phyloP scores from a whole-genome alignment of 2,797 vertebrate species.

The Zenarchopterus dispar region DNA sequence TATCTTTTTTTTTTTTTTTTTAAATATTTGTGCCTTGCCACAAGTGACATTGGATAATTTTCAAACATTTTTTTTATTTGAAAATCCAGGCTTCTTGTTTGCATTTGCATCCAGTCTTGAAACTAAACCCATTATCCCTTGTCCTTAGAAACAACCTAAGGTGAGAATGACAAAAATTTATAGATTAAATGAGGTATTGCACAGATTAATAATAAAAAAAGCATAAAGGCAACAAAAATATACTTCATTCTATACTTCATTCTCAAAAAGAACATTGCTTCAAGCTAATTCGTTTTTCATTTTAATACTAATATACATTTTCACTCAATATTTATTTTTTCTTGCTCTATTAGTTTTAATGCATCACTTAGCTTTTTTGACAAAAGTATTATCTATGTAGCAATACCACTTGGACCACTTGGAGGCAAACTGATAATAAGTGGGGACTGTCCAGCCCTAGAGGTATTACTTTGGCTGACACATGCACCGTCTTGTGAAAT shows the following conservation, averaged over 20 bases:
- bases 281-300: not conserved
- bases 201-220: conserved; percentile 89
- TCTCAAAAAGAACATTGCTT: not conserved
- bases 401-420: no score
- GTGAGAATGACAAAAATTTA: conserved; percentile 87
- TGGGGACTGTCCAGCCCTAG: no score
- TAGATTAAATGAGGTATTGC: conserved; percentile 99
- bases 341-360: not conserved
- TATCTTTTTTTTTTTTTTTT: no score
- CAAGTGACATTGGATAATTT: no score
- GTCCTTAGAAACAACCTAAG: conserved; percentile 46
- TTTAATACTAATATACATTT: no score
- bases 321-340: not conserved
- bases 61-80: not conserved
- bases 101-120: not conserved
- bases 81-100: not conserved
- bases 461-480: no score
- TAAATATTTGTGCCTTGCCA: no score
- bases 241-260: not conserved
- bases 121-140: not conserved
- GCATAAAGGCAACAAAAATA: no score
- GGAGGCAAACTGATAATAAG: no score
- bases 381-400: not conserved
- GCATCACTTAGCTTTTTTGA: not conserved
- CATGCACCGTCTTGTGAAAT: no score